These are phyloP conservation scores for Oreotragus oreotragus DNA, from an alignment of 2,113 vertebrate genomes.

Conservation along the genomic window DNA sequence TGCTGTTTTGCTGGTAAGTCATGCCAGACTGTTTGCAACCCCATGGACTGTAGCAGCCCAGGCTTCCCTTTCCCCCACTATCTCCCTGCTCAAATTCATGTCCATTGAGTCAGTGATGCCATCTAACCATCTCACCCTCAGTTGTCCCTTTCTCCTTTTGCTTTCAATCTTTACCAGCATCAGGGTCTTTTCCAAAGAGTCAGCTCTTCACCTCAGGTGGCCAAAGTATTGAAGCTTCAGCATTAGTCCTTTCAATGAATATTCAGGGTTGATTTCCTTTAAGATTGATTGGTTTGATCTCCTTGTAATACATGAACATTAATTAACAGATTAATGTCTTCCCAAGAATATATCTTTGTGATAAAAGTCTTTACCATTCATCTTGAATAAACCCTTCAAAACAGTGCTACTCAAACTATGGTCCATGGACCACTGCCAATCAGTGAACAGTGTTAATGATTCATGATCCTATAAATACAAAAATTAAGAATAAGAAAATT, in stretches of 20 bases:
- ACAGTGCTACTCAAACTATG: background rate
- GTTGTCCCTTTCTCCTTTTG: background rate
- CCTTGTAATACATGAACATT: background rate
- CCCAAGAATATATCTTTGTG: constrained; percentile 10
- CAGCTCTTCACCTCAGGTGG: background rate
- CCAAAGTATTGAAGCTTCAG: background rate
- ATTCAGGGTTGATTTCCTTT: background rate
- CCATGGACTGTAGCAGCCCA: background rate
- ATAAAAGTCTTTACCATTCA: background rate
- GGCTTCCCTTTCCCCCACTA: background rate
- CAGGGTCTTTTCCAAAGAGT: background rate
- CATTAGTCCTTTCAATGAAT: background rate
- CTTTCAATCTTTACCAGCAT: background rate
- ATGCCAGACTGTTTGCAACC: background rate
- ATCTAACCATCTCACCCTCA: background rate
- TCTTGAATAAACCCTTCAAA: constrained; percentile 30
- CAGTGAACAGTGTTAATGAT: background rate
- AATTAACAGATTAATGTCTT: background rate
- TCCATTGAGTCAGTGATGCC: background rate
- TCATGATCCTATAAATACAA: background rate
- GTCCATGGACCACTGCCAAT: background rate
- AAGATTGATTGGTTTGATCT: background rate
- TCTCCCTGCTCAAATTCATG: background rate
- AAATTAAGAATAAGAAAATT: background rate
- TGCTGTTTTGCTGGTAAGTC: background rate